A percentile compares a stretch with the other conserved stretches of the same genome.
These are phyloP conservation scores for Drosophila buzzatii DNA, from an alignment of 2,888 invertebrate genomes.

Conservation along the genomic window DNA sequence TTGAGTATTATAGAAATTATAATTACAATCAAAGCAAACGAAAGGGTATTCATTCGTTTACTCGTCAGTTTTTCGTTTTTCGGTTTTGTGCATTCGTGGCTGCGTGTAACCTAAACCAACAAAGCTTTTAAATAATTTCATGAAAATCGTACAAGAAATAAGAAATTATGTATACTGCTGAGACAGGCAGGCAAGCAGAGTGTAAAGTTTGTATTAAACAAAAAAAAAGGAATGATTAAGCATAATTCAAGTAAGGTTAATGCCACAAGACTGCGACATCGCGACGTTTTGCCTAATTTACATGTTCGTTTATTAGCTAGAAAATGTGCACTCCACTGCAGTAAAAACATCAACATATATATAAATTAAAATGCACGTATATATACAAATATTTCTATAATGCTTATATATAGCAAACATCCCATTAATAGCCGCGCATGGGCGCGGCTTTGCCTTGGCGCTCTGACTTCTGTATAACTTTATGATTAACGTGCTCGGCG, in stretches of 20 bases:
- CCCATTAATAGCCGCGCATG: conserved; percentile 15
- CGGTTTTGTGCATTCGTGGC: conserved; percentile 23
- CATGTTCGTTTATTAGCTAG: conserved; percentile 35
- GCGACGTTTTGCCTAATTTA: conserved; percentile 47
- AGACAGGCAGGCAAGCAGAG: conserved; percentile 23
- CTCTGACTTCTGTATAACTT: conserved; percentile 47
- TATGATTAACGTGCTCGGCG: conserved; percentile 51
- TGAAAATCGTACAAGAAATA: conserved; percentile 11
- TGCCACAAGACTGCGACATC: conserved; percentile 42
- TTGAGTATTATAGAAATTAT: not conserved
- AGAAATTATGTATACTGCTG: conserved; percentile 36
- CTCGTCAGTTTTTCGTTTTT: conserved; percentile 5
- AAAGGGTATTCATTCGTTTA: not conserved
- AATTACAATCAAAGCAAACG: not conserved
- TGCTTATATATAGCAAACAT: conserved; percentile 12
- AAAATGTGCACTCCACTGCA: conserved; percentile 33
- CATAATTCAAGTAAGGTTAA: conserved; percentile 57
- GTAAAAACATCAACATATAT: not conserved
- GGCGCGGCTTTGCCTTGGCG: conserved; percentile 65
- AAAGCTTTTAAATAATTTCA: conserved; percentile 32
- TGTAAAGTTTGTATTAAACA: not conserved
- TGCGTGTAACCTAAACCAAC: conserved; percentile 25
- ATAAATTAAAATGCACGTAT: not conserved
- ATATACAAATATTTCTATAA: not conserved
- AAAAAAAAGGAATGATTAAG: conserved; percentile 25